These are phyloP conservation scores for Phortica magna DNA, from an alignment of 2,888 invertebrate species.

Conservation along the genomic window DNA sequence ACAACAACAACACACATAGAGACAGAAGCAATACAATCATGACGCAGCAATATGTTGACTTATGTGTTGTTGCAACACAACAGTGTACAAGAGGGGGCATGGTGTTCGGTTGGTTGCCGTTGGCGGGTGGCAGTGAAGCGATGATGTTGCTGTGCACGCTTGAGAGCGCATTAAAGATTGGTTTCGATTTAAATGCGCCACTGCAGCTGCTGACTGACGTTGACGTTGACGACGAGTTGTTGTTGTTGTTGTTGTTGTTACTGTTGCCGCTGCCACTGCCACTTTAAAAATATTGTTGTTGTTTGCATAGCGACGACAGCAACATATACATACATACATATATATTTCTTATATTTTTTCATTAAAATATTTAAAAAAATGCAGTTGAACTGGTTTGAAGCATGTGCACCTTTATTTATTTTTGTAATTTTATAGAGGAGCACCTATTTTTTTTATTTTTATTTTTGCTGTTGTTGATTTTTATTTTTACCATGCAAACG, in stretches of 20 bases:
- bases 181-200: slow-evolving; percentile 31
- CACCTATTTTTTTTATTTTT: slow-evolving; percentile 60
- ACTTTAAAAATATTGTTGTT: slow-evolving; percentile 52
- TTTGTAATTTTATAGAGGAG: slow-evolving; percentile 50
- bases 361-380: slow-evolving; percentile 57
- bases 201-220: neutral
- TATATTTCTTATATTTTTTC: neutral
- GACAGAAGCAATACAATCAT: slow-evolving; percentile 9
- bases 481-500: slow-evolving; percentile 53
- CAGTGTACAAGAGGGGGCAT: neutral
- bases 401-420: slow-evolving; percentile 39
- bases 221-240: neutral
- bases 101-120: neutral
- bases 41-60: slow-evolving; percentile 25
- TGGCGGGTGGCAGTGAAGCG: neutral
- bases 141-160: slow-evolving; percentile 3
- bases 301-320: slow-evolving; percentile 41
- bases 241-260: slow-evolving; percentile 18
- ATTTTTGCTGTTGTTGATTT: slow-evolving; percentile 11
- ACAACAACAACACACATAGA: neutral
- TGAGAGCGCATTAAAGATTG: slow-evolving; percentile 32
- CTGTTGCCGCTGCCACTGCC: slow-evolving; percentile 38
- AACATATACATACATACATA: slow-evolving; percentile 42
- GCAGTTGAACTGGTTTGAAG: slow-evolving; percentile 64
- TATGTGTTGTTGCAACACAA: slow-evolving; percentile 24